These are phyloP conservation scores for Gila orcuttii DNA, from an alignment of 2,113 vertebrate genomes.

Conservation along the genomic window DNA sequence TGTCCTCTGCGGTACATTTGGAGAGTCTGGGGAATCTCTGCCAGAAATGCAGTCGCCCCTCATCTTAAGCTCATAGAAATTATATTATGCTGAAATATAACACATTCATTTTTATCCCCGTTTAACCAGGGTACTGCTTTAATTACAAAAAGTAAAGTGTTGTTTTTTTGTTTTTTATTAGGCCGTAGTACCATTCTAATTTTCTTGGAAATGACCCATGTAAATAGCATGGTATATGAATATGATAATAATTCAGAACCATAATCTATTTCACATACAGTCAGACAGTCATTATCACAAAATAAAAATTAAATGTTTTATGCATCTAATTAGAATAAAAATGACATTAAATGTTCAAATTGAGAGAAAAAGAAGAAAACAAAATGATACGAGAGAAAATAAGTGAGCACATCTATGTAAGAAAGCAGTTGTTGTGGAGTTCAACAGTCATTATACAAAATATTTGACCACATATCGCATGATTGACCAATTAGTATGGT, in stretches of 20 bases:
- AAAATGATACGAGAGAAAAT: not conserved
- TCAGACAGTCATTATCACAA: not conserved
- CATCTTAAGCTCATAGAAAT: constrained; percentile 18
- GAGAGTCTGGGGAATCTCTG: constrained; percentile 37
- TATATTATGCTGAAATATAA: constrained; percentile 6
- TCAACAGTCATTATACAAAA: not conserved
- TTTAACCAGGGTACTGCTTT: not conserved
- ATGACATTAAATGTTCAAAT: not conserved
- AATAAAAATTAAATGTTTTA: not conserved
- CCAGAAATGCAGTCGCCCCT: constrained; percentile 2
- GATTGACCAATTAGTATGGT: not conserved
- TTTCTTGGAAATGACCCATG: not conserved
- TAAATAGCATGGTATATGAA: not conserved
- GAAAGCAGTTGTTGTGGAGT: not conserved
- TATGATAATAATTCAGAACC: not conserved
- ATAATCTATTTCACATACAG: not conserved
- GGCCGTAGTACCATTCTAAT: too few relatives aligned
- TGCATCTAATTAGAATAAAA: not conserved
- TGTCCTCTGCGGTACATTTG: constrained; percentile 22
- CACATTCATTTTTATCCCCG: not conserved
- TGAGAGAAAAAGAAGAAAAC: not conserved
- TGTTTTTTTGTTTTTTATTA: not conserved
- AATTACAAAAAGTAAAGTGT: not conserved
- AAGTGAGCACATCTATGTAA: not conserved
- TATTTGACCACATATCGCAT: not conserved